Conservation (phyloP, 2,113 vertebrate species). For the Neomonachus schauinslandi region DNA sequence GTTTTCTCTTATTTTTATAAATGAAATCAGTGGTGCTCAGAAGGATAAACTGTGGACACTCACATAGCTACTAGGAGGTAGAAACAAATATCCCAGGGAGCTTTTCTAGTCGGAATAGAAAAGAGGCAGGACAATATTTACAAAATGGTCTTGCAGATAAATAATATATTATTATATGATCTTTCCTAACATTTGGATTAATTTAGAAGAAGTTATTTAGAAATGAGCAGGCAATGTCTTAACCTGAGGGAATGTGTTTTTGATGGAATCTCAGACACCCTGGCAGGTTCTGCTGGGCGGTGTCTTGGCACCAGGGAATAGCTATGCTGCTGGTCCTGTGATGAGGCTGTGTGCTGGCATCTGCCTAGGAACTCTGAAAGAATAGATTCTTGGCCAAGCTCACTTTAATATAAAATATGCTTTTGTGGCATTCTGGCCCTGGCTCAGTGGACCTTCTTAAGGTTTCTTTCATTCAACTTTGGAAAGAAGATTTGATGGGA, state of each 20-base stretch:
- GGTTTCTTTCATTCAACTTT: conserved; percentile 17
- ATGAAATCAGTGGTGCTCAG: background rate
- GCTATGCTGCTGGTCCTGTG: background rate
- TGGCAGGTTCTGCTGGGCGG: background rate
- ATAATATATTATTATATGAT: background rate
- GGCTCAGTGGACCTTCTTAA: background rate
- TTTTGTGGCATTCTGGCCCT: background rate
- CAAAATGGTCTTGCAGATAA: background rate
- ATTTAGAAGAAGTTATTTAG: conserved; percentile 25
- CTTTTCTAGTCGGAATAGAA: background rate
- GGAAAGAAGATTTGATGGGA: background rate
- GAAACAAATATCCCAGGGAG: background rate
- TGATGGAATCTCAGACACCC: background rate
- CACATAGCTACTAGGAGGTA: background rate
- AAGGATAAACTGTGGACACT: background rate
- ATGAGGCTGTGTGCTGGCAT: background rate
- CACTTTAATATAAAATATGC: conserved; percentile 3
- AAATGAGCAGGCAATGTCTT: background rate
- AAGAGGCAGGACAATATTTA: background rate
- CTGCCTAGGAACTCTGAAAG: background rate
- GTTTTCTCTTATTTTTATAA: background rate
- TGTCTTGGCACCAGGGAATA: background rate
- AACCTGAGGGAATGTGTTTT: background rate
- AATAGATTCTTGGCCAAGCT: background rate
- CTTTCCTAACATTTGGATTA: background rate